Conservation (phyloP, 1,140 invertebrate genomes). For the Sesamia nonagrioides region DNA sequence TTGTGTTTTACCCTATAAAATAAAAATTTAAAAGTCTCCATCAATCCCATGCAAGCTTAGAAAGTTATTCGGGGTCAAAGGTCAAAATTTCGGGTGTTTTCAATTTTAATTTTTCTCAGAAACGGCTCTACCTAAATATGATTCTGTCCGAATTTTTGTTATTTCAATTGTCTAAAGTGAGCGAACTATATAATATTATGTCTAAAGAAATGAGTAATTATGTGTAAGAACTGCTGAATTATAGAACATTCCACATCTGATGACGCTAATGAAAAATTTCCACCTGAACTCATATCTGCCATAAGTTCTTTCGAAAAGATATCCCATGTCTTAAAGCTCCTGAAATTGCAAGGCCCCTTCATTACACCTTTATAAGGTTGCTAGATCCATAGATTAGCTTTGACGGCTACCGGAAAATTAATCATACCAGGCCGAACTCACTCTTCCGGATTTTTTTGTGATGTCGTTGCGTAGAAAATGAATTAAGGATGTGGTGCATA, state of each 20-base stretch:
- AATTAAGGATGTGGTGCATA: neutral
- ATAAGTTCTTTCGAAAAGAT: neutral
- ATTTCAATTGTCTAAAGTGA: no score
- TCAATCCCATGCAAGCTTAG: no score
- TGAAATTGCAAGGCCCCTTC: slow-evolving; percentile 18
- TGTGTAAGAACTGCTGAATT: neutral
- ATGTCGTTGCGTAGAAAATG: slow-evolving; percentile 6
- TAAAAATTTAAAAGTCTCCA: no score
- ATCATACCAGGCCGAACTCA: neutral
- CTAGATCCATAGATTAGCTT: slow-evolving; percentile 28
- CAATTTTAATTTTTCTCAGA: no score
- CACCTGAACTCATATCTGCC: neutral
- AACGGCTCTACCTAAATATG: no score
- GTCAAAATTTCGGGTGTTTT: no score
- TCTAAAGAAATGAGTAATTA: neutral
- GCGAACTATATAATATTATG: no score
- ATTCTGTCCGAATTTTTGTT: no score
- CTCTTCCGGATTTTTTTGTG: slow-evolving; percentile 7
- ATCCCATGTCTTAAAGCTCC: neutral
- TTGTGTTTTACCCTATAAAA: no score
- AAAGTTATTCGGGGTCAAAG: no score
- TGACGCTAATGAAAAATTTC: neutral
- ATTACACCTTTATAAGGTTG: slow-evolving; percentile 30
- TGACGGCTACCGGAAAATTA: slow-evolving; percentile 15
- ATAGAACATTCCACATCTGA: neutral